These are phyloP conservation scores for Drosophila multiciliata DNA, from an alignment of 2,888 invertebrate species.

Conservation along the genomic window DNA sequence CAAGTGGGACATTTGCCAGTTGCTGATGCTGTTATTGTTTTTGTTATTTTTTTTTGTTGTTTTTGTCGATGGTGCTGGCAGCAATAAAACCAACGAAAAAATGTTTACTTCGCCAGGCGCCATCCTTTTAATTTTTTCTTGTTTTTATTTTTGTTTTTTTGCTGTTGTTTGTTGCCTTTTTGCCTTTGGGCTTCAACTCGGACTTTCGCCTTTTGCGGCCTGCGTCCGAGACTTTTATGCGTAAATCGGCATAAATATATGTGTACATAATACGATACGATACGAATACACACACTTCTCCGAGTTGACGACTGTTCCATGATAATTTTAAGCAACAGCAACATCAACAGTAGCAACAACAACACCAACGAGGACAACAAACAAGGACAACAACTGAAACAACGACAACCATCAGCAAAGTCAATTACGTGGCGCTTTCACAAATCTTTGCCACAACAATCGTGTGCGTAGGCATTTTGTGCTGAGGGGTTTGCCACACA, in stretches of 20 bases:
- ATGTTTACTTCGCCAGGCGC: conserved; percentile 70
- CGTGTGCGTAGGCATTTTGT: conserved; percentile 62
- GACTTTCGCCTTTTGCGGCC: conserved; percentile 37
- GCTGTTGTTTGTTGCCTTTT: conserved; percentile 33
- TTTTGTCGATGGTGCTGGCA: conserved; percentile 69
- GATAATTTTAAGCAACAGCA: conserved; percentile 77
- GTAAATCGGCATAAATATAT: conserved; percentile 79
- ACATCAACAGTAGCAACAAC: conserved; percentile 45
- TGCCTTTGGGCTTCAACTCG: conserved; percentile 53
- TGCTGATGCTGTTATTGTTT: conserved; percentile 43
- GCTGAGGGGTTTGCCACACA: conserved; percentile 29
- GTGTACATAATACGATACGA: conserved; percentile 74
- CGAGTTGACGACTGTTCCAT: conserved; percentile 49
- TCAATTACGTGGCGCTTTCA: conserved; percentile 77
- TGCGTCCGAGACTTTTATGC: conserved; percentile 70
- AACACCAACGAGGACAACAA: conserved; percentile 26
- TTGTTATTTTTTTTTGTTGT: conserved; percentile 44
- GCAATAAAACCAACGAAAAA: conserved; percentile 77
- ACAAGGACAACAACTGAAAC: conserved; percentile 25
- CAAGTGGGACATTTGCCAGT: conserved; percentile 80
- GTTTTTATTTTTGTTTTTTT: neutral
- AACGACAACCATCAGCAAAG: conserved; percentile 61
- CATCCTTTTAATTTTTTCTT: conserved; percentile 67
- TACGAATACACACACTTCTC: conserved; percentile 20
- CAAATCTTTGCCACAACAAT: conserved; percentile 75